phyloP scores from a whole-genome alignment of 2,797 vertebrate species.

The Ceyx erithaca region DNA sequence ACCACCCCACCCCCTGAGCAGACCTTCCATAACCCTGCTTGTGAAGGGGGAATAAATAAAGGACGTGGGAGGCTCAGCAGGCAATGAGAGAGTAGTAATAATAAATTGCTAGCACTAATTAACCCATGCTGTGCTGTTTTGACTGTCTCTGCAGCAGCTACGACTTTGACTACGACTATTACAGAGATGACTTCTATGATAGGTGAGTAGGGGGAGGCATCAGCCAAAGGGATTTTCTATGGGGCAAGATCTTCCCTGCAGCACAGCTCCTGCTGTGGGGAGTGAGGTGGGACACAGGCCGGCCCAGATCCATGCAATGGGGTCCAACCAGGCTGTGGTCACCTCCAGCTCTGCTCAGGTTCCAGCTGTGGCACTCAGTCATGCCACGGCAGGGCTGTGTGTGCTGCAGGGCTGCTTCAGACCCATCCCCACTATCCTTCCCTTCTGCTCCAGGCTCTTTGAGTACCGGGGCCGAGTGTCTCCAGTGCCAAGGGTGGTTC shows the following conservation, averaged over 20 bases:
- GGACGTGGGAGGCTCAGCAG: not conserved
- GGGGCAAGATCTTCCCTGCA: not conserved
- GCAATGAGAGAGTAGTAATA: accelerated
- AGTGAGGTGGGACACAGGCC: not conserved
- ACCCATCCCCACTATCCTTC: accelerated
- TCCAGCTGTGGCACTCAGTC: accelerated
- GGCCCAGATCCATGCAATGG: not conserved
- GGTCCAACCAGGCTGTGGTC: not conserved
- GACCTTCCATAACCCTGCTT: not conserved
- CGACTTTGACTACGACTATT: conserved; percentile 91
- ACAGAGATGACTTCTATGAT: conserved; percentile 91
- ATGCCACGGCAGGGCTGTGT: accelerated
- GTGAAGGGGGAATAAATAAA: not conserved
- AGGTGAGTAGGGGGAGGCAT: conserved; percentile 78
- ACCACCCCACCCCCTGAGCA: not conserved
- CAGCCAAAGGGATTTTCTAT: not conserved
- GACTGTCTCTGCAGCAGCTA: conserved; percentile 83
- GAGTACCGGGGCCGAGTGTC: conserved; percentile 89
- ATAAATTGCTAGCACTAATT: not conserved
- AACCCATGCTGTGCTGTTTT: not conserved
- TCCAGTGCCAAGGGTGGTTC: conserved; percentile 85
- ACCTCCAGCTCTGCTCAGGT: accelerated
- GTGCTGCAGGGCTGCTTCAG: not conserved
- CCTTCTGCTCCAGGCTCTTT: conserved; percentile 81
- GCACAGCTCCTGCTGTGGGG: accelerated